Conservation (phyloP, 1,140 invertebrate genomes). For the Formica exsecta region DNA sequence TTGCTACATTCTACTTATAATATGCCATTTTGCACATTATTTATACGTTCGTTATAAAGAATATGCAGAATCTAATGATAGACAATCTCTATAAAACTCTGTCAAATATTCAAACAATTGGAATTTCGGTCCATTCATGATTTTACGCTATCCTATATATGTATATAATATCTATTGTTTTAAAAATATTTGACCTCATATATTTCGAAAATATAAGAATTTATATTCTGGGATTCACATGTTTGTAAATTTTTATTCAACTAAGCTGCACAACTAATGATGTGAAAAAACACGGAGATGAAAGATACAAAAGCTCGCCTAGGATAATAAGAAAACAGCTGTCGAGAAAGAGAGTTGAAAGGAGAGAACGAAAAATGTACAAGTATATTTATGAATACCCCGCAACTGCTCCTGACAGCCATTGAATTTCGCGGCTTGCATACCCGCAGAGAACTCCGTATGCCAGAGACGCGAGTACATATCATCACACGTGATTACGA, state of each 20-base stretch:
- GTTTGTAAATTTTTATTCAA: constrained; percentile 5
- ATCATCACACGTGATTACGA: constrained; percentile 26
- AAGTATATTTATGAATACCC: constrained; percentile 58
- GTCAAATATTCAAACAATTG: background rate
- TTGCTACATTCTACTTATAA: background rate
- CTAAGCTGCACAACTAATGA: background rate
- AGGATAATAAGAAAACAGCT: constrained; percentile 18
- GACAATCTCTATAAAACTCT: background rate
- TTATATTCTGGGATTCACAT: background rate
- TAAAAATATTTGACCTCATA: background rate
- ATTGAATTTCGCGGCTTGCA: constrained; percentile 60
- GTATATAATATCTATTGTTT: background rate
- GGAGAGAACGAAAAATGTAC: background rate
- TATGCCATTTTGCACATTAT: background rate
- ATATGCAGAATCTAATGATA: constrained; percentile 11
- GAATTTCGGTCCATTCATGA: background rate
- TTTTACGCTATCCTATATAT: background rate
- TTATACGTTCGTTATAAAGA: constrained; percentile 4
- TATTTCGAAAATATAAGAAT: background rate
- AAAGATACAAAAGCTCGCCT: background rate
- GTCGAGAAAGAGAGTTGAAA: background rate
- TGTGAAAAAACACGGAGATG: constrained; percentile 5
- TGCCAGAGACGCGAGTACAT: background rate
- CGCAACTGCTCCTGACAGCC: constrained; percentile 71
- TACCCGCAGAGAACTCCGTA: background rate